A percentile compares a stretch with the other conserved stretches of the same genome.
Evolutionary conservation across 2,797 vertebrate genomes (phyloP).

Genomic region (Thaleichthys pacificus): DNA sequence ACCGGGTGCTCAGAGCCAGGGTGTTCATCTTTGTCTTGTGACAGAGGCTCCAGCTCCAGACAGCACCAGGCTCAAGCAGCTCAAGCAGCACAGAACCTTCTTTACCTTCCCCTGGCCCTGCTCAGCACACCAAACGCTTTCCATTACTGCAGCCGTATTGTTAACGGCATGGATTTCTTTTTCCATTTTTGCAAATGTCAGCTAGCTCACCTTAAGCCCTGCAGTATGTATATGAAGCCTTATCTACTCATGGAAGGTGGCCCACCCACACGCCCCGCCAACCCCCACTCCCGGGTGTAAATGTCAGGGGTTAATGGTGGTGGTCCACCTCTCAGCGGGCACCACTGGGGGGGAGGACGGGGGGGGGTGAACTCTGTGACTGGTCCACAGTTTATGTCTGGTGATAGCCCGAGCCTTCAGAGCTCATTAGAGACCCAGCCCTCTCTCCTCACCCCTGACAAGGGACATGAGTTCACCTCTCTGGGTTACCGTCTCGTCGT

Average conservation of each 20-base stretch:
- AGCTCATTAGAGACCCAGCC: slow-evolving; percentile 34
- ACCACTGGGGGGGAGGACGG: slow-evolving; percentile 13
- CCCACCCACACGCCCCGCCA: not conserved
- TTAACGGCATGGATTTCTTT: not conserved
- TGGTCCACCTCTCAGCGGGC: slow-evolving; percentile 11
- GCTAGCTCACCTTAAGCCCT: not conserved
- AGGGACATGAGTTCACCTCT: not conserved
- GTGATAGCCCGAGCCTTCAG: slow-evolving; percentile 30
- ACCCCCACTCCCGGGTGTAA: slow-evolving; percentile 4
- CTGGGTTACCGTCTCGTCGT: not conserved
- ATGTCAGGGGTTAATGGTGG: slow-evolving; percentile 46
- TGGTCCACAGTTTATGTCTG: slow-evolving; percentile 27
- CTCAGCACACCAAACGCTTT: not conserved
- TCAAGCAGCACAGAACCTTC: not conserved
- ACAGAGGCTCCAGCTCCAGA: not conserved
- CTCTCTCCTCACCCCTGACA: slow-evolving; percentile 42
- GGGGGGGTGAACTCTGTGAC: not conserved
- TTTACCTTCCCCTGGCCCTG: too few relatives aligned
- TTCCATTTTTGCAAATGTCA: slow-evolving; percentile 1
- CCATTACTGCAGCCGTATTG: not conserved
- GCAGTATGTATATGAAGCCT: not conserved
- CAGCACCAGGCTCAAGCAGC: not conserved
- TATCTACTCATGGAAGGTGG: slow-evolving; percentile 12
- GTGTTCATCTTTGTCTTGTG: not conserved
- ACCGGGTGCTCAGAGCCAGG: too few relatives aligned